Base-by-base conservation (phyloP, 2,888 invertebrate species). In the Rhorus exstirpatorius region DNA sequence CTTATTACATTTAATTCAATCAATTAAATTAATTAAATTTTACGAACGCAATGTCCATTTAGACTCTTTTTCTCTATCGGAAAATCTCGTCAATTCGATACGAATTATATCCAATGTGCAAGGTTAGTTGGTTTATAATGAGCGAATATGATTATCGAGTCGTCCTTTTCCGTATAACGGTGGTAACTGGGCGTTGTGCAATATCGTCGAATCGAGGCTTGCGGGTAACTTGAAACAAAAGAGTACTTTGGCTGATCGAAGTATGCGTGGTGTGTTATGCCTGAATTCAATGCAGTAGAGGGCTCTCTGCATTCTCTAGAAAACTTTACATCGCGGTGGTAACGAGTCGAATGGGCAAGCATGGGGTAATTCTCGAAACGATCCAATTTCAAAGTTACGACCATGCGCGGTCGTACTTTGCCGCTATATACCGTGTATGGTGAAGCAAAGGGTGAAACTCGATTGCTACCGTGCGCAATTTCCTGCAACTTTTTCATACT, bases 321-420 rank as follows among this genome's bases (percentile, higher is more conserved):
- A 24, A 51, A 49, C 51, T 60, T 49, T 6, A 53, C 70, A 49
- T 53, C 60, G 14, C 31, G 17, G 17, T 60, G 12, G 44, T 44
- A 70, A 31, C 77, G 53, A 61, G 60, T 60, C 26, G 44, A 78
- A 71, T 60, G n/a, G n/a, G 35, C 35, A 53, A 63, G 31, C 61
- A 58, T 63, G 63, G 53, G 76, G 65, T 80, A 65, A 80, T 80
- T 80, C 51, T 44, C 76, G 67, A 75, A 80, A 80, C 70, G 80
- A 61, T 80, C 70, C 70, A 80, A 80, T 70, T 80, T 76, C 58
- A 63, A 80, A 76, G 70, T 76, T 76, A 80, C 76, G 75, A 55
- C 38, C 55, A 53, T 46, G 17, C n/a, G 65, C 55, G 70, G 70
- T 63, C 58, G 63, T 65, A 60, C 75, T 76, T 70, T 70, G 65